Conservation (phyloP, 2,797 vertebrate genomes). For the Coranthus polyacanthus region DNA sequence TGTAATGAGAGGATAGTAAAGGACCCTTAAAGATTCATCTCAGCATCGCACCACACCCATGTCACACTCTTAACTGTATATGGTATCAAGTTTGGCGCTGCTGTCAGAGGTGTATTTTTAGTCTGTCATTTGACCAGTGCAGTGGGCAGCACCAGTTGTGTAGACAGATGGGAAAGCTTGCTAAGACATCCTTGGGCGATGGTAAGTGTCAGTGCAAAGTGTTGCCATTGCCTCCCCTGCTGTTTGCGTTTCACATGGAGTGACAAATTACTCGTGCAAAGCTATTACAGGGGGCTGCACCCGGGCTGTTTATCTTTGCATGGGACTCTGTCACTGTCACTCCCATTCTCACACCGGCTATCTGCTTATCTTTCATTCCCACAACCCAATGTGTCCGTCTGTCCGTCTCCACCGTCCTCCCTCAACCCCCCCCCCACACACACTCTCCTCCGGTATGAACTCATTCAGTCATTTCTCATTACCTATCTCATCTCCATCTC, state of each 20-base stretch:
- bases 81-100: neutral
- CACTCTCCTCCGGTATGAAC: slow-evolving; percentile 41
- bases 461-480: slow-evolving; percentile 71
- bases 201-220: slow-evolving; percentile 66
- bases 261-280: slow-evolving; percentile 75
- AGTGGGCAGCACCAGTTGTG: slow-evolving; percentile 30
- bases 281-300: slow-evolving; percentile 66
- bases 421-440: neutral
- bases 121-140: slow-evolving; percentile 21
- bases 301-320: slow-evolving; percentile 69
- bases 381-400: slow-evolving; percentile 26
- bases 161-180: slow-evolving; percentile 53
- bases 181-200: slow-evolving; percentile 54
- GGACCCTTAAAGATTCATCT: neutral
- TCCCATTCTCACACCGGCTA: slow-evolving; percentile 48
- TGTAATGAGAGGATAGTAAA: neutral
- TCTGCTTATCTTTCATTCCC: slow-evolving; percentile 62
- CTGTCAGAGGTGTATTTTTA: neutral
- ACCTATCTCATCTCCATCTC: slow-evolving; percentile 30
- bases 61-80: neutral
- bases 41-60: neutral
- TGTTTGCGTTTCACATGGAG: slow-evolving; percentile 72
- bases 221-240: slow-evolving; percentile 52
- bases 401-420: neutral
- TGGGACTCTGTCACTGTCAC: slow-evolving; percentile 74